Base-by-base conservation (phyloP, 2,888 invertebrate genomes). In the Augiades crinisus region DNA sequence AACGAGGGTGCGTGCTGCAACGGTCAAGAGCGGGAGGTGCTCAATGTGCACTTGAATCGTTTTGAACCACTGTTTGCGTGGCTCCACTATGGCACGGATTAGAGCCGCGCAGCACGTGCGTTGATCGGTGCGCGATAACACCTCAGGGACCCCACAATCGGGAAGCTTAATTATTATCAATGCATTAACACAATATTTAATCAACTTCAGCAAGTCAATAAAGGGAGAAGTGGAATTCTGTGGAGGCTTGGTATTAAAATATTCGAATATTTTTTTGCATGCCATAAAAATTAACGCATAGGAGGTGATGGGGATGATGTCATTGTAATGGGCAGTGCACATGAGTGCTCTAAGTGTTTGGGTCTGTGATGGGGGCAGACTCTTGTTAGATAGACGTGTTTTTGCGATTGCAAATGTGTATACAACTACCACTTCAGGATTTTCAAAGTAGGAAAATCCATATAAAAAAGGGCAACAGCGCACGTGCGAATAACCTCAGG, bases 161-260 rank as follows among this genome's bases (percentile, higher is more conserved):
- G 10, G 3, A 12, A 10, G 17, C 36, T 24, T 36, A 36, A 30
- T 30, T 5, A 30, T 30, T 31, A 30, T 43, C 19, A 31, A 31
- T 31, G 36, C 45, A 46, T 46, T 46, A 46, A 36, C 45, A 16
- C 16, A 17, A 7, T 16, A 6, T 30, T 12, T 12, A 21, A 46
- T 34, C 45, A 22, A 46, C 45, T 36, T 22, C 45, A 24, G 45
- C n/a, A 24, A 36, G 36, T 16, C 36, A 34, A 46, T 36, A 22
- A 36, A 36, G 10, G 22, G 14, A 46, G 36, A 19, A 10, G n/a
- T 1, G n/a, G n/a, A 19, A 37, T 19, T 17, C 12, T 30, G 12
- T 3, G 5, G 19, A 19, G n/a, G 6, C 22, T 22, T 6, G n/a
- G 6, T 7, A 6, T 6, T 22, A 22, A 22, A 22, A 19, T 19